phyloP scores from a whole-genome alignment of 2,888 invertebrate genomes.

The Thereva unica region DNA sequence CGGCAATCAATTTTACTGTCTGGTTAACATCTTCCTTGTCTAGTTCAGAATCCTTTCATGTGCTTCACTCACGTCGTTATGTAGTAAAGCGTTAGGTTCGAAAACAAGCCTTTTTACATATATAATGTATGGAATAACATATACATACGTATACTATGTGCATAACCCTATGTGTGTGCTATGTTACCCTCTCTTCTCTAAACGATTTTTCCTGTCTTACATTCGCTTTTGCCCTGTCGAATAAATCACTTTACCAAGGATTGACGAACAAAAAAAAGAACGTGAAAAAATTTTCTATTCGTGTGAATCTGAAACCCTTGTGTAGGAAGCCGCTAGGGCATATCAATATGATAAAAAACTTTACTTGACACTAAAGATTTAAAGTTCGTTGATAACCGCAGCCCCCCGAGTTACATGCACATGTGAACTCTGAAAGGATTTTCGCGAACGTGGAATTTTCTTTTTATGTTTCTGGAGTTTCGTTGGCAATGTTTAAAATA shows the following conservation, averaged over 20 bases:
- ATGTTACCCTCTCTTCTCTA: constrained; percentile 22
- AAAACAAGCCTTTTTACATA: no score
- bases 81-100: no score
- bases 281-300: constrained; percentile 19
- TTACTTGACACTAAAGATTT: constrained; percentile 29
- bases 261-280: constrained; percentile 17
- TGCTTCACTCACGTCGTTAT: constrained; percentile 18
- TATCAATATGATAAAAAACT: constrained; percentile 33
- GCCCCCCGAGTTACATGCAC: no score
- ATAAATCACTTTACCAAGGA: constrained; percentile 36
- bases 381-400: constrained; percentile 15
- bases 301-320: constrained; percentile 11
- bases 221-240: constrained; percentile 29
- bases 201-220: constrained; percentile 37
- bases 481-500: no score
- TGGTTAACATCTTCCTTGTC: constrained; percentile 37
- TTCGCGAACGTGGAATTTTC: no score
- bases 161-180: not conserved
- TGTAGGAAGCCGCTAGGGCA: not conserved
- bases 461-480: no score
- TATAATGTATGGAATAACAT: not conserved
- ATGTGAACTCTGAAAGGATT: no score
- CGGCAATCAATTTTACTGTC: constrained; percentile 37
- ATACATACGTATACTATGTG: not conserved
- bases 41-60: constrained; percentile 26